Base-by-base conservation (phyloP, 2,888 invertebrate genomes). In the Drosophila tripunctata region DNA sequence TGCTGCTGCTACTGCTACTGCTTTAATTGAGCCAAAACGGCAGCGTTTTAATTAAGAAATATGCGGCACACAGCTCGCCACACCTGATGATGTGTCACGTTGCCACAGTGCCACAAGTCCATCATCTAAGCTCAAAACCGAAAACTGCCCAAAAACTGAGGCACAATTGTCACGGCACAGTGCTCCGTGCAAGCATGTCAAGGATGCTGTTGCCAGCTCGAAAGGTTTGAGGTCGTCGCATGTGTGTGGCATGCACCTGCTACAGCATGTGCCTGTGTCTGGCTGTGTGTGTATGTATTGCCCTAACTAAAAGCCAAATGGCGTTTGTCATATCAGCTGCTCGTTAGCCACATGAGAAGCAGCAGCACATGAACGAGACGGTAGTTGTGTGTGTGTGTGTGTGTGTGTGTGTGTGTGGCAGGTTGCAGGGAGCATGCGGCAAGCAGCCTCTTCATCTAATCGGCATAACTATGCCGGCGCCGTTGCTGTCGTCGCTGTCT, bases 241-340 rank as follows among this genome's bases (percentile, higher is more conserved):
- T 48, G 65, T 45, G 14, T 27, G 38, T 63, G 62, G 57, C 68
- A 63, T 61, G 65, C 70, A 56, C 48, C 63, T 61, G 71, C 19
- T 45, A 31, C 15, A 3, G 4, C 17, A 6, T 36, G 24, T 56
- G 33, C 19, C 31, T 44, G 30, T 17, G 27, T 22, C 3, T 31
- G 19, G 17, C 24, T 45, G 44, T 21, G 24, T 40, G 31, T 43
- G 17, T 56, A 61, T 67, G 63, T 43, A 48, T 35, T 40, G 45
- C 60, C 65, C 68, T 61, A 45, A 67, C 81, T 75, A 78, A 85
- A 82, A 82, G 79, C 83, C 73, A 82, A 85, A 81, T 82, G 86
- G 63, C 76, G 73, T 73, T 85, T 81, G 79, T 76, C 83, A 79
- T 73, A 81, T 81, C 86, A 82, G 86, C 70, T 76, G 79, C 80